These are phyloP conservation scores for Diploptera punctata DNA, from an alignment of 2,888 invertebrate genomes.

Conservation along the genomic window DNA sequence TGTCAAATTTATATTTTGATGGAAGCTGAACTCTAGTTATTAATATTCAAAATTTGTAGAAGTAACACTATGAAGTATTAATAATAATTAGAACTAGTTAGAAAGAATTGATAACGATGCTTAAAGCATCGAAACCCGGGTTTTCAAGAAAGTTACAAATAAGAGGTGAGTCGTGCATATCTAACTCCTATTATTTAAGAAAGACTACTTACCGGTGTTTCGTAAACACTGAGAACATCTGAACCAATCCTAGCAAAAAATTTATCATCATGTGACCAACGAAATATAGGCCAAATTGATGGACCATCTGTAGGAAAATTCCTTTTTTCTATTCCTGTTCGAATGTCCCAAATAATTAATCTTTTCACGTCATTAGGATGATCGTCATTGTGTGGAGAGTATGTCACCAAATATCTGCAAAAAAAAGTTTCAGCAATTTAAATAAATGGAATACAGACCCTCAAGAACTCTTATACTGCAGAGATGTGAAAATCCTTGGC, in stretches of 20 bases:
- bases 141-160: no score
- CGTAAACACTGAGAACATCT: slow-evolving; percentile 90
- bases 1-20: no score
- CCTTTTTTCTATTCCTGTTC: slow-evolving; percentile 92
- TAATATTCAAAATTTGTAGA: no score
- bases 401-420: slow-evolving; percentile 85
- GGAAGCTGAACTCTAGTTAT: no score
- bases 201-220: slow-evolving; percentile 83
- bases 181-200: no score
- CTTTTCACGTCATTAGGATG: slow-evolving; percentile 69
- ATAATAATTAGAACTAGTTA: no score
- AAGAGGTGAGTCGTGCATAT: no score
- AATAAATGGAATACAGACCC: background rate
- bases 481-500: no score
- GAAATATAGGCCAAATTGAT: slow-evolving; percentile 91
- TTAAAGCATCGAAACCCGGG: no score
- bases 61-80: no score
- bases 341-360: slow-evolving; percentile 96
- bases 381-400: slow-evolving; percentile 76
- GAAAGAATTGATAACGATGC: no score
- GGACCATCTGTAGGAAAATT: slow-evolving; percentile 80
- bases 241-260: slow-evolving; percentile 90
- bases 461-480: no score
- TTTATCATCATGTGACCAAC: slow-evolving; percentile 96
- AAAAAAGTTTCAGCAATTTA: background rate